These are phyloP conservation scores for Laterallus jamaicensis DNA, from an alignment of 2,113 vertebrate genomes.

Conservation along the genomic window DNA sequence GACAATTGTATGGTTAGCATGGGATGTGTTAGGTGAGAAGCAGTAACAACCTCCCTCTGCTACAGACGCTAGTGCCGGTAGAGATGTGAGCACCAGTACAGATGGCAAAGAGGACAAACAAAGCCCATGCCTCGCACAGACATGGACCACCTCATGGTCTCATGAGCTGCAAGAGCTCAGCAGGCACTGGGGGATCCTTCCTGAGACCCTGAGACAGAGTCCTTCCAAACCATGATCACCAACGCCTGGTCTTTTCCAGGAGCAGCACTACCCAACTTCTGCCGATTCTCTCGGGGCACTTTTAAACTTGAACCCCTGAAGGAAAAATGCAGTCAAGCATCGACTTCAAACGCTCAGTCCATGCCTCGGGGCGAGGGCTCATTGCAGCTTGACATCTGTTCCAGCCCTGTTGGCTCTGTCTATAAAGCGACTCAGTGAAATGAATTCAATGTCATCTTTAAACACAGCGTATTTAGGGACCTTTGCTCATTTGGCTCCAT, in stretches of 20 bases:
- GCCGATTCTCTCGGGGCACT: not conserved
- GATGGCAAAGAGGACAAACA: not conserved
- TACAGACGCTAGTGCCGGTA: not conserved
- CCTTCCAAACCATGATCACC: not conserved
- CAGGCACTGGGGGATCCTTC: not conserved
- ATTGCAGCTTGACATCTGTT: constrained; percentile 19
- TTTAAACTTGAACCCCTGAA: not conserved
- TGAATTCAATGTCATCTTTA: not conserved
- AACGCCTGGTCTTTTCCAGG: not conserved
- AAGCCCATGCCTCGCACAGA: not conserved
- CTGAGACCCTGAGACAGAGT: not conserved
- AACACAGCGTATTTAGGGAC: not conserved
- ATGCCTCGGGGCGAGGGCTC: not conserved
- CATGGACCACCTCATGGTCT: not conserved
- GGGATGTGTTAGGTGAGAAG: not conserved
- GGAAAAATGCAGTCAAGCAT: not conserved
- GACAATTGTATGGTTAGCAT: not conserved
- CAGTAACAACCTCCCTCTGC: not conserved
- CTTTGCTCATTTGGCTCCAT: not conserved
- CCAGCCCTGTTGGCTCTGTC: not conserved
- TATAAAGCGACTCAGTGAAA: not conserved
- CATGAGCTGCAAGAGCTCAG: not conserved
- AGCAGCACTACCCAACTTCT: not conserved
- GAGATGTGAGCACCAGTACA: not conserved
- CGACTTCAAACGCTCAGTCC: not conserved